Evolutionary conservation across 2,888 invertebrate species (phyloP).

Genomic region (Caenorhabditis zanzibari): DNA sequence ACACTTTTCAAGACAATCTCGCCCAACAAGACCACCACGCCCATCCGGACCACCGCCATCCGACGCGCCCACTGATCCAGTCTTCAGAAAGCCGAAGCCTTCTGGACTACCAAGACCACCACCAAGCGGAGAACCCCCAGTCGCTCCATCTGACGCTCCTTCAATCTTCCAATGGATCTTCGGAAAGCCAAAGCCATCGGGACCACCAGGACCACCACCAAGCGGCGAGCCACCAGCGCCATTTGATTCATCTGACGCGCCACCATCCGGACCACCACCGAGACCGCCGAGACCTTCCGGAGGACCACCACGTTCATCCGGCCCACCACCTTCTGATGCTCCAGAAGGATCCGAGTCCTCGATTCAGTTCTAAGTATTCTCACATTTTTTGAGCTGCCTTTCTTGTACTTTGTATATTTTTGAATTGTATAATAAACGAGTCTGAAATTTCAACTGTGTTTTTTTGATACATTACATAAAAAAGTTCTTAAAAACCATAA

Average conservation of each 20-base stretch:
- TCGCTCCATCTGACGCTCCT: conserved; percentile 1
- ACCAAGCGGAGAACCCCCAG: conserved; percentile 14
- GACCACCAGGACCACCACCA: conserved; percentile 24
- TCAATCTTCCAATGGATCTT: background rate
- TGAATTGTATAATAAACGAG: conserved; percentile 17
- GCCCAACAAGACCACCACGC: background rate
- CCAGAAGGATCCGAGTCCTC: conserved; percentile 14
- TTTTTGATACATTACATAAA: no score
- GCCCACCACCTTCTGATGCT: conserved; percentile 19
- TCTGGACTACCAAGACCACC: conserved; percentile 13
- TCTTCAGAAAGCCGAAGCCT: background rate
- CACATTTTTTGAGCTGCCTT: conserved; percentile 14
- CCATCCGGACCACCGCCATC: conserved; percentile 21
- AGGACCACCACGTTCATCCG: conserved; percentile 19
- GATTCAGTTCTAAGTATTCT: background rate
- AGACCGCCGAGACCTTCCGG: conserved; percentile 13
- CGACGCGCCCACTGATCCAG: no score
- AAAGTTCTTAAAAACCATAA: no score
- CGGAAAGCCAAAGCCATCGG: conserved; percentile 1
- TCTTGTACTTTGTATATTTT: conserved; percentile 29
- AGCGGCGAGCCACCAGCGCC: conserved; percentile 10
- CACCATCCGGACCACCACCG: conserved; percentile 21
- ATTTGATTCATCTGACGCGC: conserved; percentile 10
- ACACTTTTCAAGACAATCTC: no score
- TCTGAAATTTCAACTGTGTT: no score